Evolutionary conservation across 2,113 vertebrate species (phyloP), one percentile per base, ranked within the genome.

Genomic region (Helogale parvula): DNA sequence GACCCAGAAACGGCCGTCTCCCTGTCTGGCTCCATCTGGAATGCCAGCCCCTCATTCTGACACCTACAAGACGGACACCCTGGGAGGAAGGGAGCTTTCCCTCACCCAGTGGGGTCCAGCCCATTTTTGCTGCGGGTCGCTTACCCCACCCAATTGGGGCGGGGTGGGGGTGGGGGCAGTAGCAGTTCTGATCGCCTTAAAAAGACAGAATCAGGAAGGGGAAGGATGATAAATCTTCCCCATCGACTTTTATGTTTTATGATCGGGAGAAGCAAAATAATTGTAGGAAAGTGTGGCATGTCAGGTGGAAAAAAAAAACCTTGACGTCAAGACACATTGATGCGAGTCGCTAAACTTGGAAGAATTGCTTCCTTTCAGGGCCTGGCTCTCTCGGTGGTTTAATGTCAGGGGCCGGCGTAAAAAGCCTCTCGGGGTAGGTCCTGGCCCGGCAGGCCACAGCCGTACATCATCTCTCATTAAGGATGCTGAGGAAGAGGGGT

Each of bases 1-100:
- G 97, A 98, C 98, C 98, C 97, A 98, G 96, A 98, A 98, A 98
- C 96, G 98, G 97, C 79, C 97, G 94, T 96, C 96, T 96, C 85
- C 97, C 96, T 97, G 98, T 97, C 97, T 81, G n/a, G 90, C 90
- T 98, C 98, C 98, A 98, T 98, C 97, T 98, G 97, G 96, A 97
- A 98, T 96, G 94, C 76, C 77, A 96, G 96, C 94, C 94, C 96
- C 97, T 86, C 45, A 16, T 96, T 95, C 95, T n/a, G 2, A 54
- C 77, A 76, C 88, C 35, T 93, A 91, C 95, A 95, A 88, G 60
- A 66, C 69, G 29, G 60, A 60, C 93, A 68, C 27, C 72, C 74
- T 94, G 86, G 88, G 96, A 83, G 81, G 90, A 91, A 82, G 47
- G 1, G 7, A 95, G 66, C 23, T 69, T 88, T 38, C 63, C 72